Evolutionary conservation across 1,140 invertebrate genomes (phyloP).

Genomic region (Zophobas morio): DNA sequence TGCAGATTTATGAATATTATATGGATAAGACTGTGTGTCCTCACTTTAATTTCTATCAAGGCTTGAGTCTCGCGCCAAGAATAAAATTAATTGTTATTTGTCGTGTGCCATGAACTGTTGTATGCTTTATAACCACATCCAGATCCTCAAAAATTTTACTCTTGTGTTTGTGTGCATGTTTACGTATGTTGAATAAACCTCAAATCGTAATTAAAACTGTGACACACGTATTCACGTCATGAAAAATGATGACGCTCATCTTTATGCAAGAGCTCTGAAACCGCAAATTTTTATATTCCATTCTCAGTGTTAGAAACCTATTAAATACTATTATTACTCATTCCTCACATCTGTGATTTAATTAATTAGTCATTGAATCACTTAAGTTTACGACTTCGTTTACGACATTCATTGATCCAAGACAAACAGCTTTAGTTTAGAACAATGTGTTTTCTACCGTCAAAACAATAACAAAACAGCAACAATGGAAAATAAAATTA

Average conservation of each 20-base stretch:
- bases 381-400: constrained; percentile 22
- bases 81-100: no score
- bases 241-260: background rate
- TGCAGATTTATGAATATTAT: no score
- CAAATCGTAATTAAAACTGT: no score
- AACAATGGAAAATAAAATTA: constrained; percentile 26
- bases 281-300: constrained; percentile 16
- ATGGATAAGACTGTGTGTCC: no score
- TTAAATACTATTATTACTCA: constrained; percentile 28
- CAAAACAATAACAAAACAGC: constrained; percentile 26
- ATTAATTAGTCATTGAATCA: constrained; percentile 31
- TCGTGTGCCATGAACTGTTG: no score
- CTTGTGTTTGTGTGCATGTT: no score
- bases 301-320: constrained; percentile 6
- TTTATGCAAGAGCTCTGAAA: background rate
- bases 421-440: constrained; percentile 11
- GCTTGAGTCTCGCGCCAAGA: no score
- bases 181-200: no score
- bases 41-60: no score
- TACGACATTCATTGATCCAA: constrained; percentile 19
- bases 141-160: no score
- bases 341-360: constrained; percentile 21
- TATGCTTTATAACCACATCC: no score
- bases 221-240: background rate
- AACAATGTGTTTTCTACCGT: constrained; percentile 4